Evolutionary conservation across 1,140 invertebrate species (phyloP), one percentile per base, ranked within the genome.

Genomic region (Macrotrachela quadricornifera): DNA sequence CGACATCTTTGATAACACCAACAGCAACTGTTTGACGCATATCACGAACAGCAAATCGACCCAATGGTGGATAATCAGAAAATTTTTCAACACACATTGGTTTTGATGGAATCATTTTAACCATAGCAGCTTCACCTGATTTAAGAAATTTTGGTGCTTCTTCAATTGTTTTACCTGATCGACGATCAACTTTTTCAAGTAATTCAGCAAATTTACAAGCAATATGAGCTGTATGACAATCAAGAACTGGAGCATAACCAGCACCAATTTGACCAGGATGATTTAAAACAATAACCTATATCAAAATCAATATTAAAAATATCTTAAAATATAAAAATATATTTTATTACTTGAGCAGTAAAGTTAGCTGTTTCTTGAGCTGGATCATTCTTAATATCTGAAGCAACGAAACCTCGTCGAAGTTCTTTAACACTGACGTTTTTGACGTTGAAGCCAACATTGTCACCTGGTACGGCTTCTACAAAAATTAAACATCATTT

Each of bases 11-110:
- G 56, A 58, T 57, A 18, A 58, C 57, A 51, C 92, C 92, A 54
- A 97, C 91, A 60, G 91, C 92, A 21, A 97, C 91, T 6, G 91
- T 96, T 73, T 96, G 90, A 71, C 88, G 81, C 91, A 96, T 96
- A 75, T 96, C 92, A 73, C 91, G 84, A 16, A 96, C 90, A 58
- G 92, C 91, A 67, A 97, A 96, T 71, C 91, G 83, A 61, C 91
- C 92, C 59, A 97, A 76, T 55, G 91, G 91, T 61, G 91, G 85
- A 76, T 90, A 97, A 66, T 94, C 86, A 63, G 83, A 79, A 80
- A 96, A 97, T 61, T 86, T 80, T 72, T 96, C 91, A 21, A 96
- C 90, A 66, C 87, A 92, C 75, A 94, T 80, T 49, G 88, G 84
- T 72, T 94, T 94, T 63, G 79, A 81, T 50, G 88, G 88, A 45